phyloP scores from a whole-genome alignment of 2,113 vertebrate genomes.

The Asarcornis scutulata region DNA sequence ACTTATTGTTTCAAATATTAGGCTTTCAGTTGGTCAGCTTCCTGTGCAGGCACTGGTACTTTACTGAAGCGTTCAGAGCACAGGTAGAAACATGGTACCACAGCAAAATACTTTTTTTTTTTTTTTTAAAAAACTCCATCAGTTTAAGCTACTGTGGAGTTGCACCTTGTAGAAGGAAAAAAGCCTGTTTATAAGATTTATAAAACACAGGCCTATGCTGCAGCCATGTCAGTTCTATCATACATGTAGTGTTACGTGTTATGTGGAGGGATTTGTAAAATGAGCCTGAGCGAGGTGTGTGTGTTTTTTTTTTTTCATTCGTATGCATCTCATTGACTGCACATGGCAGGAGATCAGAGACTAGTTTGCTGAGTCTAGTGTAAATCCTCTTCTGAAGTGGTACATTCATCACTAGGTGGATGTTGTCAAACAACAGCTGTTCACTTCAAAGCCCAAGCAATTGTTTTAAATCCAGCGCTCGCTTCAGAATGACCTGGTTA shows the following conservation, averaged over 20 bases:
- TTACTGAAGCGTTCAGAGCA: neutral
- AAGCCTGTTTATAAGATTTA: neutral
- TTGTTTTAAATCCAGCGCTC: neutral
- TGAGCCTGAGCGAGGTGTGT: neutral
- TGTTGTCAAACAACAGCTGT: neutral
- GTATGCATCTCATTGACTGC: neutral
- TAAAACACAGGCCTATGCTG: rapidly evolving
- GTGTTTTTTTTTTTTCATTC: neutral
- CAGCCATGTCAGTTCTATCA: neutral
- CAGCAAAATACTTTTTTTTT: neutral
- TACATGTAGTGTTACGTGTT: neutral
- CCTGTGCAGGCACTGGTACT: neutral
- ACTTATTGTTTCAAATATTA: neutral
- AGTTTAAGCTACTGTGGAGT: neutral
- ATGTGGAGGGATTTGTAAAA: neutral
- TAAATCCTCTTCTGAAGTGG: neutral
- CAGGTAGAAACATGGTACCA: rapidly evolving
- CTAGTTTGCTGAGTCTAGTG: neutral
- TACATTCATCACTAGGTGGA: neutral
- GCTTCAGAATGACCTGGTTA: neutral
- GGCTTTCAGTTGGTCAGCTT: neutral
- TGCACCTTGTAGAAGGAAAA: neutral
- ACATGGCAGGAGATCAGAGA: neutral
- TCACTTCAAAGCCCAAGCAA: neutral
- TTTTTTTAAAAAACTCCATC: neutral